Conservation (phyloP, 1,140 invertebrate species). For the Drosophila kanapiae region DNA sequence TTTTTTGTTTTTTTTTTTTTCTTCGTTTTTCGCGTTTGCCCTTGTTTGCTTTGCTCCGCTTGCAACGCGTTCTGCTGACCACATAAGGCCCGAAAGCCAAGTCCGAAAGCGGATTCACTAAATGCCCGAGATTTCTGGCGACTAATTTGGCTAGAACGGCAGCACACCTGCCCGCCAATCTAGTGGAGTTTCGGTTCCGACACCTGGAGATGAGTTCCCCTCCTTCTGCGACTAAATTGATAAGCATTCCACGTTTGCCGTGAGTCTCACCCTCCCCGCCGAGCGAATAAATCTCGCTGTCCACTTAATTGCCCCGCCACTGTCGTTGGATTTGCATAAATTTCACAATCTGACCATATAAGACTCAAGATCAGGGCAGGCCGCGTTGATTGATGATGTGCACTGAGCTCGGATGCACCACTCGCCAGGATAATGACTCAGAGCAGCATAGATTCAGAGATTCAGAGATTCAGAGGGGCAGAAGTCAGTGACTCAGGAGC, state of each 20-base stretch:
- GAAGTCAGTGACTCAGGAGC: conserved; percentile 20
- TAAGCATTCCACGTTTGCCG: conserved; percentile 62
- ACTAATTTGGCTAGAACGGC: background rate
- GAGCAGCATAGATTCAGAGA: conserved; percentile 3
- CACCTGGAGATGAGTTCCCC: background rate
- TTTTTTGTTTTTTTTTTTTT: conserved; percentile 10
- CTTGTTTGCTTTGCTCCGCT: conserved; percentile 24
- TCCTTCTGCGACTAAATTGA: conserved; percentile 32
- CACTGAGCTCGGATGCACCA: background rate
- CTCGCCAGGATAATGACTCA: conserved; percentile 69
- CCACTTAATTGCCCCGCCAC: conserved; percentile 19
- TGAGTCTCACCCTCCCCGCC: background rate
- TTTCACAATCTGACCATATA: conserved; percentile 62
- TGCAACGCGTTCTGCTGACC: conserved; percentile 49
- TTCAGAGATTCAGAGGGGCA: background rate
- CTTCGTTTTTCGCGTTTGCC: conserved; percentile 10
- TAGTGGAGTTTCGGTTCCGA: background rate
- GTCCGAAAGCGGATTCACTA: conserved; percentile 21
- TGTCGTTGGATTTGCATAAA: conserved; percentile 58
- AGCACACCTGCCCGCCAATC: background rate
- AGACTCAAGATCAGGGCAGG: conserved; percentile 37
- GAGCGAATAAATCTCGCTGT: conserved; percentile 34
- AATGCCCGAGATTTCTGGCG: conserved; percentile 2
- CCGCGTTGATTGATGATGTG: conserved; percentile 28
- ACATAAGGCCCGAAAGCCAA: conserved; percentile 13